Conservation (phyloP, 2,797 vertebrate genomes). For the Masticophis lateralis region DNA sequence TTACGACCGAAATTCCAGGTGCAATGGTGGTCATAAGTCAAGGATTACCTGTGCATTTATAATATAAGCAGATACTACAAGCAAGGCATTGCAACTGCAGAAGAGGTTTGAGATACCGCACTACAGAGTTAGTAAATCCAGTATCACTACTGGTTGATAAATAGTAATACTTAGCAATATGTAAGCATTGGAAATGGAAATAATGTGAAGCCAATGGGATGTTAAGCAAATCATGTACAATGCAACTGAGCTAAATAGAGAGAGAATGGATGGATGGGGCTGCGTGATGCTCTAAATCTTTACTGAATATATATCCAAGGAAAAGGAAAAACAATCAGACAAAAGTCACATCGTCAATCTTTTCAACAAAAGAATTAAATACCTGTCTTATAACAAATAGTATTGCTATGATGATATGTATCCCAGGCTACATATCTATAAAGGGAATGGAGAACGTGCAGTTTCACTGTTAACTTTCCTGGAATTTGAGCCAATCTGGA, state of each 20-base stretch:
- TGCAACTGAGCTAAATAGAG: background rate
- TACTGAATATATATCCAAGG: background rate
- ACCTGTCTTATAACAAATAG: background rate
- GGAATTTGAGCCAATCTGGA: background rate
- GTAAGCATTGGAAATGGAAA: background rate
- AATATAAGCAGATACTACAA: background rate
- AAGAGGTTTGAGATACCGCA: background rate
- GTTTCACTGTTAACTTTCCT: background rate
- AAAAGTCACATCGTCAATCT: background rate
- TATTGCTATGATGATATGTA: background rate
- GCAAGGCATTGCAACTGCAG: background rate
- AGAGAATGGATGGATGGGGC: background rate
- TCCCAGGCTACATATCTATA: background rate
- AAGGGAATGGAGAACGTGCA: background rate
- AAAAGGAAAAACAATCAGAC: background rate
- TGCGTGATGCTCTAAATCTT: background rate
- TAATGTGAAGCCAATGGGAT: background rate
- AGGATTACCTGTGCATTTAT: background rate
- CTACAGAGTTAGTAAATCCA: background rate
- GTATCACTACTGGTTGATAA: background rate
- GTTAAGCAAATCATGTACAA: background rate
- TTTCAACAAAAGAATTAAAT: background rate
- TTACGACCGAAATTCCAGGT: too few relatives aligned
- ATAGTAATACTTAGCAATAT: background rate
- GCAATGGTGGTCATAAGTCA: too few relatives aligned